phyloP scores from a whole-genome alignment of 2,888 invertebrate genomes.

The Ormyrus pomaceus region DNA sequence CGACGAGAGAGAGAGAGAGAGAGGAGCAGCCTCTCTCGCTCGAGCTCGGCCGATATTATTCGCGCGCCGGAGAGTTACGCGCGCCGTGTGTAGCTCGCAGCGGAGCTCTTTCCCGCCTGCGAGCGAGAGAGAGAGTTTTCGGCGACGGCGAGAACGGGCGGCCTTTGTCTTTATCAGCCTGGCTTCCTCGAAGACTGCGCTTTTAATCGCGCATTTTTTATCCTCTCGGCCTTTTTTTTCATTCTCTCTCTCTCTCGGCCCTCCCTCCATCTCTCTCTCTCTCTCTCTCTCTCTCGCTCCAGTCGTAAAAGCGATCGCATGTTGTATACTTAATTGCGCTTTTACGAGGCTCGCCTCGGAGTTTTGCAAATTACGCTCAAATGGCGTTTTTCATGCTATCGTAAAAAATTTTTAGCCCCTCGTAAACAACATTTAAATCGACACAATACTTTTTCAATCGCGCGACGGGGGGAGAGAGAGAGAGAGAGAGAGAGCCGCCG shows the following conservation, averaged over 20 bases:
- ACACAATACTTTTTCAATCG: neutral
- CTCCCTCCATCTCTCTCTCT: too few species aligned
- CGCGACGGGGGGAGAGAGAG: too few species aligned
- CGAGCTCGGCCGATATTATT: too few species aligned
- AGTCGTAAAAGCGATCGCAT: slow-evolving; percentile 34
- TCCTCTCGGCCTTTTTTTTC: neutral
- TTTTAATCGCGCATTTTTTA: neutral
- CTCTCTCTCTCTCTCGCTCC: neutral
- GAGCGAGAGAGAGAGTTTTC: neutral
- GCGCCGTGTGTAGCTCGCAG: neutral
- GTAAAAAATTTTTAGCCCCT: slow-evolving; percentile 33
- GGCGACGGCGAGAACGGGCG: neutral
- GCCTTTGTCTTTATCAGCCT: neutral
- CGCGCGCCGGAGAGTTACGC: neutral
- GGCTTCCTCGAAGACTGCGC: neutral
- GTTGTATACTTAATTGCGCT: slow-evolving; percentile 39
- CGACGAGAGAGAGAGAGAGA: neutral
- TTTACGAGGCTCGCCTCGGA: slow-evolving; percentile 42
- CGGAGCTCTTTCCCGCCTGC: neutral
- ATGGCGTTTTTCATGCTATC: slow-evolving; percentile 16
- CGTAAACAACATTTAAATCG: slow-evolving; percentile 36
- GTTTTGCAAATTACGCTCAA: slow-evolving; percentile 42
- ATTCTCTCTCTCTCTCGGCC: neutral
- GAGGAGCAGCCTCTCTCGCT: too few species aligned
- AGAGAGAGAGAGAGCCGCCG: too few species aligned